A percentile compares a stretch with the other conserved stretches of the same genome.
phyloP scores from a whole-genome alignment of 2,797 vertebrate species.

The Microctenopoma stevenorrisi region DNA sequence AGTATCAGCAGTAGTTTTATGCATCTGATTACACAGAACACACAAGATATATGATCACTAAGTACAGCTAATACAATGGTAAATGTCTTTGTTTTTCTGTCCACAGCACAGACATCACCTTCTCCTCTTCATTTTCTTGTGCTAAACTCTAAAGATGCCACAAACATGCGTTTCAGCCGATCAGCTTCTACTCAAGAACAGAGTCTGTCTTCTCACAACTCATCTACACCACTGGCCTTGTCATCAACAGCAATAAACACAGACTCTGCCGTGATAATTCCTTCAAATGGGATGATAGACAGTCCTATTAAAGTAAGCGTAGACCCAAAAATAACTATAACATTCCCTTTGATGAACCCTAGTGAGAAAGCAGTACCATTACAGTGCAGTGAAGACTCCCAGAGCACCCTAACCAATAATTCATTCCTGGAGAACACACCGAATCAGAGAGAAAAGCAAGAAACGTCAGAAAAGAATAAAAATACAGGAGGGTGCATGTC shows the following conservation, averaged over 20 bases:
- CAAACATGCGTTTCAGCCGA: constrained; percentile 63
- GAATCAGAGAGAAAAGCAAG: constrained; percentile 21
- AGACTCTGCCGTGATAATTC: constrained; percentile 8
- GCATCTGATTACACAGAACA: too few relatives aligned
- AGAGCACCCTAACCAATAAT: constrained; percentile 7
- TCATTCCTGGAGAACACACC: constrained; percentile 25
- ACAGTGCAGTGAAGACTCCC: constrained; percentile 21
- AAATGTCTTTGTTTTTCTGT: constrained; percentile 15
- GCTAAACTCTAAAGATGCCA: constrained; percentile 86
- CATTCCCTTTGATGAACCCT: not conserved
- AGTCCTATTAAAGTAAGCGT: constrained; percentile 46
- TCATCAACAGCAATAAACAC: constrained; percentile 64
- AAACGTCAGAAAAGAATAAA: constrained; percentile 20
- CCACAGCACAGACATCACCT: constrained; percentile 78
- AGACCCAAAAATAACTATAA: constrained; percentile 29
- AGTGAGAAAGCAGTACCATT: constrained; percentile 27
- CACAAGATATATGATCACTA: not conserved
- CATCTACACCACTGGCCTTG: constrained; percentile 26
- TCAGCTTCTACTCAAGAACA: constrained; percentile 64
- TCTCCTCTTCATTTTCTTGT: constrained; percentile 85
- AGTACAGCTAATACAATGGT: not conserved
- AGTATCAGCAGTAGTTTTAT: not conserved
- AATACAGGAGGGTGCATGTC: constrained; percentile 17
- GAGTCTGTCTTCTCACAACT: constrained; percentile 30
- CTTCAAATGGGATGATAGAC: constrained; percentile 19